A percentile compares a stretch with the other conserved stretches of the same genome.
phyloP scores from a whole-genome alignment of 37 sponge, comb jelly and placozoan genomes.

The Hormiphora californensis region DNA sequence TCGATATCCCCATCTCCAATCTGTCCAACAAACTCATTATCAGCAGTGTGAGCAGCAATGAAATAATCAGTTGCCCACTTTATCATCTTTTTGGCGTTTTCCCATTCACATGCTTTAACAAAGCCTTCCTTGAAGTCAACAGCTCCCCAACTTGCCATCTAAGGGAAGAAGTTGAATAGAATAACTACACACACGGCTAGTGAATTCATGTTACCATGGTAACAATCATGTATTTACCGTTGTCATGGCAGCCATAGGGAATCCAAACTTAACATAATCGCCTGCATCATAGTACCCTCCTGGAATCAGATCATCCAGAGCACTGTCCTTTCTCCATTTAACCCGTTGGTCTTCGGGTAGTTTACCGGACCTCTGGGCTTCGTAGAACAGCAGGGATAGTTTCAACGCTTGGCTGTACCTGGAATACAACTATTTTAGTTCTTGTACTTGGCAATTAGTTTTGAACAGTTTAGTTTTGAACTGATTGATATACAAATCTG shows the following conservation, averaged over 20 bases:
- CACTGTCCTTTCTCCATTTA: conserved; percentile 2
- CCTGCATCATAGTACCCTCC: conserved; percentile 41
- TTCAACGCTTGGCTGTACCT: background rate
- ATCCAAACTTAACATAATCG: conserved; percentile 32
- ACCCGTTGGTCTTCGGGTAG: background rate
- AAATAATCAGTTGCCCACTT: conserved; percentile 35
- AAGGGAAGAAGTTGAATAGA: background rate
- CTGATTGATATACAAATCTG: too few relatives aligned
- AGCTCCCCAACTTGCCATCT: conserved; percentile 19
- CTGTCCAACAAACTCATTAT: conserved; percentile 32
- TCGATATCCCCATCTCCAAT: conserved; percentile 4
- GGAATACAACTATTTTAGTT: background rate
- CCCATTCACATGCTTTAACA: conserved; percentile 25
- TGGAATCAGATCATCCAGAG: background rate
- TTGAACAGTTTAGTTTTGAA: too few relatives aligned
- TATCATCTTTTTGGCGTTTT: background rate
- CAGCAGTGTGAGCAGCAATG: background rate
- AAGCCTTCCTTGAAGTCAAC: background rate
- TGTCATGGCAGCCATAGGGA: conserved; percentile 1
- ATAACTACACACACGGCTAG: too few relatives aligned
- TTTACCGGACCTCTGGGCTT: conserved; percentile 12
- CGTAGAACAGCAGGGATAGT: conserved; percentile 26
- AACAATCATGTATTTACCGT: background rate
- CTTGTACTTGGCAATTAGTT: too few relatives aligned
- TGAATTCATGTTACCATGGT: too few relatives aligned